These are phyloP conservation scores for Phenganax stokvisi DNA, from an alignment of 92 coral and sea anemone genomes.

Conservation along the genomic window DNA sequence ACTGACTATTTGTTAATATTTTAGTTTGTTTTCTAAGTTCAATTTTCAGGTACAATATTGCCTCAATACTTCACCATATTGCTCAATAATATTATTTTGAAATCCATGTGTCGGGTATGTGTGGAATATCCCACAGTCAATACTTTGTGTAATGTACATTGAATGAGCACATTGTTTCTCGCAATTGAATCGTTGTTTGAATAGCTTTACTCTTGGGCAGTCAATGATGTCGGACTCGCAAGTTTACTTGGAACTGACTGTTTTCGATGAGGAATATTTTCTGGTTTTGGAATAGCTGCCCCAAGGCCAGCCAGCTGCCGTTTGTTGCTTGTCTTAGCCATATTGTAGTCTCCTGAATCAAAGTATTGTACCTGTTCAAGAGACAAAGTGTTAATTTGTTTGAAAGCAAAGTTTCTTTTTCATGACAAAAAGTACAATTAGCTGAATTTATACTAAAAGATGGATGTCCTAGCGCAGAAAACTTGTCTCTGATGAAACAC, in stretches of 20 bases:
- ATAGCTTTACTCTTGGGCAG: constrained; percentile 1
- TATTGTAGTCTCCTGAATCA: constrained; percentile 93
- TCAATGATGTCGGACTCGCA: constrained; percentile 44
- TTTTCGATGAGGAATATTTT: constrained; percentile 98
- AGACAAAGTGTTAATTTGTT: neutral
- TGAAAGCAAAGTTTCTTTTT: neutral
- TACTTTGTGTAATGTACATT: neutral
- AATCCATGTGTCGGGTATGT: no score
- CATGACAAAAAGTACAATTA: constrained; percentile 7
- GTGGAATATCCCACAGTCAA: neutral
- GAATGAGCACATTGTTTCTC: neutral
- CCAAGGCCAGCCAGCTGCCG: constrained; percentile 73
- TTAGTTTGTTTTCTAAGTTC: no score
- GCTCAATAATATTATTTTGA: no score
- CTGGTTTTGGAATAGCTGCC: constrained; percentile 92
- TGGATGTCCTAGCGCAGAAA: no score
- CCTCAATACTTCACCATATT: no score
- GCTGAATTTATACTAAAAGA: neutral
- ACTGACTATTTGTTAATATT: no score
- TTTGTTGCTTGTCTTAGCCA: constrained; percentile 91
- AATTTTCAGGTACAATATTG: no score
- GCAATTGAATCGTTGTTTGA: neutral
- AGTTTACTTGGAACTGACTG: constrained; percentile 98
- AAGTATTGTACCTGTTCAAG: constrained; percentile 79
- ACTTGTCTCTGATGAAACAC: no score